Base-by-base conservation (phyloP, 2,888 invertebrate genomes). In the Rhagonycha lutea region DNA sequence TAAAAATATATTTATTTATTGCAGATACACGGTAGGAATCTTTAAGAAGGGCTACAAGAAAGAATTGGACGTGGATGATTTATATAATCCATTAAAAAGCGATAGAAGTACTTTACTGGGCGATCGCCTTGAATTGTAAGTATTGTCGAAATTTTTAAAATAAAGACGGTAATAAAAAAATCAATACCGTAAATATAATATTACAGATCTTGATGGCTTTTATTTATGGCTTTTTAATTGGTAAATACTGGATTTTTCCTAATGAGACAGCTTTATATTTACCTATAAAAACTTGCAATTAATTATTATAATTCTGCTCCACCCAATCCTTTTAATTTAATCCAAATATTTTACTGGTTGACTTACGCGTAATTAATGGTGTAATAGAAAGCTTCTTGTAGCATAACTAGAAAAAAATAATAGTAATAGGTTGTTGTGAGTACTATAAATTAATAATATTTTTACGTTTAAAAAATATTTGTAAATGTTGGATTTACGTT, bases 1-100 rank as follows among this genome's bases (percentile, higher is more conserved):
- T 47, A 47, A 47, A n/a, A n/a, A 2, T n/a, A n/a, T 47, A 47
- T 47, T 47, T 28, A 28, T 28, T 28, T 47, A 47, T 47, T 90
- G 61, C 84, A 94, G 94, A 87, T 96, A 95, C 92, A 93, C 95
- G 73, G 89, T 94, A 83, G 93, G 92, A 5, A 88, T 95, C 82
- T 96, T 96, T 87, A 92, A 91, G 81, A 92, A 92, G 84, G 96
- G 96, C 0, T 92, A 92, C 82, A 90, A 89, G 74, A 92, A 94
- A 82, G 92, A 93, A 69, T 86, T 97, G 68, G 94, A 93, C 79
- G 90, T 92, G 65, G 89, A 91, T 26, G 97, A 97, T 87, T 88
- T 97, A 63, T 93, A 93, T 83, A 92, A 92, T 81, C 92, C 95
- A 0, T 89, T 94, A 69, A 89, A 88, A 61, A 89, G 89, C 24